Evolutionary conservation across 2,113 vertebrate genomes (phyloP).

Genomic region (Saccopteryx bilineata): DNA sequence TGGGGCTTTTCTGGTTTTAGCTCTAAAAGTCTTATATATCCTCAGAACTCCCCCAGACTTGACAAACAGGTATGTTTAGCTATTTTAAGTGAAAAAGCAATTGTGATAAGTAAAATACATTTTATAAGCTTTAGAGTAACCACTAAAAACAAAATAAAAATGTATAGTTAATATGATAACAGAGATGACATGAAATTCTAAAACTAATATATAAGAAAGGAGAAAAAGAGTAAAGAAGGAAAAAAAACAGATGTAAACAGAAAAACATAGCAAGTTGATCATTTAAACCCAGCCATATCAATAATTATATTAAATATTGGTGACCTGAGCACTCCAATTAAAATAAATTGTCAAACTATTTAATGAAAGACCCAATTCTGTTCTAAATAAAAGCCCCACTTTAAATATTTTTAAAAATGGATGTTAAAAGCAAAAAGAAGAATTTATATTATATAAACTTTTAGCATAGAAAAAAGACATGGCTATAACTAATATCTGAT

Average conservation of each 20-base stretch:
- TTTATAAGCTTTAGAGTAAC: neutral
- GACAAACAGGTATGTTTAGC: neutral
- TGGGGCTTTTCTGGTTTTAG: neutral
- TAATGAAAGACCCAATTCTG: constrained; percentile 29
- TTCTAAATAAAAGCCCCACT: neutral
- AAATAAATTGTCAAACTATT: constrained; percentile 32
- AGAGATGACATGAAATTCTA: constrained; percentile 48
- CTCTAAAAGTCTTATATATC: neutral
- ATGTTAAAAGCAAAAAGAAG: constrained; percentile 10
- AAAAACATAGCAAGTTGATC: constrained; percentile 32
- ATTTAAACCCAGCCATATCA: constrained; percentile 8
- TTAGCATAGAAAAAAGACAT: neutral
- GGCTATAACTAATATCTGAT: neutral
- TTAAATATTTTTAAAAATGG: constrained; percentile 17
- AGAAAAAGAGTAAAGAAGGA: neutral
- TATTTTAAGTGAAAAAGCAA: neutral
- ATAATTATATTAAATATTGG: constrained; percentile 45
- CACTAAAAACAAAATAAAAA: neutral
- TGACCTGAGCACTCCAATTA: constrained; percentile 17
- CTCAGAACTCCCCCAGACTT: neutral
- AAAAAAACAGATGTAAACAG: neutral
- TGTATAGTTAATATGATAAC: neutral
- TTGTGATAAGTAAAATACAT: neutral
- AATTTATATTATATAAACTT: neutral
- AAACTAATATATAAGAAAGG: constrained; percentile 39